phyloP scores from a whole-genome alignment of 2,888 invertebrate genomes.

The Drosophila prolongata region DNA sequence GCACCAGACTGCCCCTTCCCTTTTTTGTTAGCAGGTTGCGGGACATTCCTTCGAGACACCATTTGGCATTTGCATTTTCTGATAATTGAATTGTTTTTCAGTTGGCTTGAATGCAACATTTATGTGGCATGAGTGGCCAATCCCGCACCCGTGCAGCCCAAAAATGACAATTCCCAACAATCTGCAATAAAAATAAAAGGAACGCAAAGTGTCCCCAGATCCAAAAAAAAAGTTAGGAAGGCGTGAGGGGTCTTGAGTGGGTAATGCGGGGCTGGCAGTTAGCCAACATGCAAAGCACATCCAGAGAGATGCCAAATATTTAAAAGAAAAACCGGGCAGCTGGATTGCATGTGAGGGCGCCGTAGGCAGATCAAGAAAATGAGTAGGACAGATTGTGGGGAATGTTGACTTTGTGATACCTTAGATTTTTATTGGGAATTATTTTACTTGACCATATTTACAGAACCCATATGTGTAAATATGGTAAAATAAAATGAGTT shows the following conservation, averaged over 20 bases:
- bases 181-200: slow-evolving; percentile 37
- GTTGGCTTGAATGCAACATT: slow-evolving; percentile 73
- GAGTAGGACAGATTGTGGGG: slow-evolving; percentile 5
- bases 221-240: neutral
- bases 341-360: slow-evolving; percentile 67
- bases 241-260: neutral
- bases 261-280: slow-evolving; percentile 30
- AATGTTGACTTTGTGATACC: slow-evolving; percentile 6
- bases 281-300: slow-evolving; percentile 43
- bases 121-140: slow-evolving; percentile 79
- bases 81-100: slow-evolving; percentile 82
- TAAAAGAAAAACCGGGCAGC: slow-evolving; percentile 54
- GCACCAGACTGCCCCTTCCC: slow-evolving; percentile 1
- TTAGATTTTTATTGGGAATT: neutral
- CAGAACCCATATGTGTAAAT: no score
- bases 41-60: slow-evolving; percentile 43
- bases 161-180: slow-evolving; percentile 53
- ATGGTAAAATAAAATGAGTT: no score
- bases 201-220: slow-evolving; percentile 56
- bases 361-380: slow-evolving; percentile 52
- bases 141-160: slow-evolving; percentile 57
- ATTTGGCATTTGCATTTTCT: slow-evolving; percentile 73
- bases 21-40: slow-evolving; percentile 10
- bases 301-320: slow-evolving; percentile 48
- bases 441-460: no score